Evolutionary conservation across 2,888 invertebrate genomes (phyloP), one percentile per base, ranked within the genome.

Genomic region (Romanomermis culicivorax): DNA sequence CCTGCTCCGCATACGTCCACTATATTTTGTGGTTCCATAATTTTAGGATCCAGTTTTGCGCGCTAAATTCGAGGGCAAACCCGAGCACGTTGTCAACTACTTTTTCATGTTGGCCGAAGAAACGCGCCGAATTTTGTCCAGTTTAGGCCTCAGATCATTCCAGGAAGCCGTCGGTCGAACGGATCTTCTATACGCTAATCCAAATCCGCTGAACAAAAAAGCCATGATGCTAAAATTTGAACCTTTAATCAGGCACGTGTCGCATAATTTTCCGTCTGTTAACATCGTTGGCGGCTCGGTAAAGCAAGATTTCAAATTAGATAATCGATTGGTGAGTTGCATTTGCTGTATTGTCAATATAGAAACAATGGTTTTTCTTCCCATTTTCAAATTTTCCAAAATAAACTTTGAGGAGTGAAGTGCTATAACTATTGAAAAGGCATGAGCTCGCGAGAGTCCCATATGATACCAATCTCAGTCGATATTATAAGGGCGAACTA

Each of bases 31-130:
- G n/a, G n/a, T 42, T 11, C 11, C n/a, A 42, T 42, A 58, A 47
- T 57, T 55, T 36, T 58, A 74, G 71, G 97, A 97, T 75, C 95
- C 95, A 0, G 77, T 82, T 17, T 75, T 97, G 51, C 77, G 97
- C 27, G 84, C 85, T 71, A 97, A 95, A 72, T 97, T 97, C 72
- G 83, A 84, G 45, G 97, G 97, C 45, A 86, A 88, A 68, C 93
- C 97, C 0, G 95, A 97, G 68, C 84, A 97, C 69, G 88, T 97
- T 42, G 78, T 97, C 67, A 97, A 97, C 74, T 97, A 85, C 69
- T 77, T 97, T 67, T 95, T 97, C 71, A 83, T 93, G 80, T 71
- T 97, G 56, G 97, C 95, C 29, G 97, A 97, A 72, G 97, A 97
- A 78, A 84, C 85, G 14, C 82, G 97, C 50, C 74, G 78, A 56